These are phyloP conservation scores for Pardosa pseudoannulata DNA, from an alignment of 2,888 invertebrate species.

Conservation along the genomic window DNA sequence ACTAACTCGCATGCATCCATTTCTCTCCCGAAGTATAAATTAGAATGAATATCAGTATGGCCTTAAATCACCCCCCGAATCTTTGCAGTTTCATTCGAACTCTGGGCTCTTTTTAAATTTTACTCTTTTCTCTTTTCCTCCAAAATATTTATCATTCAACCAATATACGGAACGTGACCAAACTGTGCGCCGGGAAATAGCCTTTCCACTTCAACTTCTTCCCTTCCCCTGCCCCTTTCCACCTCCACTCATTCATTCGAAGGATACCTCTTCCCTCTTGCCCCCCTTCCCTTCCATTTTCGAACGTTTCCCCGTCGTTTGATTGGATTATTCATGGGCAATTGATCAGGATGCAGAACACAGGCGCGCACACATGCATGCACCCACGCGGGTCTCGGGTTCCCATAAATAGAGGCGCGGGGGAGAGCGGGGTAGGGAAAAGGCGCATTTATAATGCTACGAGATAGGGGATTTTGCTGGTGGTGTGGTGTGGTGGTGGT, in stretches of 20 bases:
- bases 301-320: slow-evolving; percentile 34
- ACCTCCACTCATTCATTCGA: slow-evolving; percentile 8
- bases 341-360: slow-evolving; percentile 71
- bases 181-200: slow-evolving; percentile 27
- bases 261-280: slow-evolving; percentile 14
- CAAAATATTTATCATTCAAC: slow-evolving; percentile 18
- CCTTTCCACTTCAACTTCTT: slow-evolving; percentile 14
- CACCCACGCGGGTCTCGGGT: slow-evolving; percentile 57
- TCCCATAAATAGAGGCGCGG: slow-evolving; percentile 51
- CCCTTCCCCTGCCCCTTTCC: too few relatives aligned
- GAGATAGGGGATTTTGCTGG: slow-evolving; percentile 10
- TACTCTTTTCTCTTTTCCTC: not conserved
- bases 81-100: not conserved
- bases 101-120: not conserved
- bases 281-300: slow-evolving; percentile 4
- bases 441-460: slow-evolving; percentile 21
- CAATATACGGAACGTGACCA: slow-evolving; percentile 50
- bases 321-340: slow-evolving; percentile 72
- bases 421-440: not conserved
- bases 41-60: not conserved
- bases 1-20: not conserved
- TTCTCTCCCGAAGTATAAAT: slow-evolving; percentile 4
- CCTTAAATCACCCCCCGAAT: slow-evolving; percentile 7
- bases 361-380: slow-evolving; percentile 62
- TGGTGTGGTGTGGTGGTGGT: too few relatives aligned